Conservation (phyloP, 2,797 vertebrate species). For the Hozukius guyotensis region DNA sequence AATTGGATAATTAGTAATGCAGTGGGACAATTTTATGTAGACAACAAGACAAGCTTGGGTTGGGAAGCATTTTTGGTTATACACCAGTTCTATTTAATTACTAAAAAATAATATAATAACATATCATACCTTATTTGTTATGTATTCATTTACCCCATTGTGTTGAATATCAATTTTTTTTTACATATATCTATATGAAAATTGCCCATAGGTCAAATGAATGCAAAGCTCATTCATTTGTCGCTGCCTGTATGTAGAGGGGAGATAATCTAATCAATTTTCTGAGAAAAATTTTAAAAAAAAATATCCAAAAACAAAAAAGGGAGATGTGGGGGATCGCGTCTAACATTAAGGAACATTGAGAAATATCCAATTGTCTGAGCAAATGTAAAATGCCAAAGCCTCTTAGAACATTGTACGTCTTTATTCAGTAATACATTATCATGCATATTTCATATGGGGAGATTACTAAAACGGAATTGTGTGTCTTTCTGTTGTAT, state of each 20-base stretch:
- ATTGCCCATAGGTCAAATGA: slow-evolving; percentile 54
- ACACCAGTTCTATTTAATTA: background rate
- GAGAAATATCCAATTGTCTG: slow-evolving; percentile 93
- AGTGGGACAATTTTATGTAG: background rate
- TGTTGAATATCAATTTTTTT: slow-evolving; percentile 26
- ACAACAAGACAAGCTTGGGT: background rate
- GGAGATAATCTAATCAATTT: slow-evolving; percentile 84
- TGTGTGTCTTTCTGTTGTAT: slow-evolving; percentile 97
- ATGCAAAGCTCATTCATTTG: slow-evolving; percentile 65
- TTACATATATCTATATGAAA: slow-evolving; percentile 35
- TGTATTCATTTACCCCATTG: background rate
- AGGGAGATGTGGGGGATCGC: slow-evolving; percentile 84
- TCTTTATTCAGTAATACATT: slow-evolving; percentile 98
- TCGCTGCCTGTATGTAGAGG: slow-evolving; percentile 58
- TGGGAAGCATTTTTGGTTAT: background rate
- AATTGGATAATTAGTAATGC: slow-evolving; percentile 7
- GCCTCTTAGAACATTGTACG: slow-evolving; percentile 93
- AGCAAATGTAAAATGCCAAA: slow-evolving; percentile 93
- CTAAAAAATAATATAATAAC: background rate
- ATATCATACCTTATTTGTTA: background rate
- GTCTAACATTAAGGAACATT: slow-evolving; percentile 90
- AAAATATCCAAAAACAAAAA: slow-evolving; percentile 82
- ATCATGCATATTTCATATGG: slow-evolving; percentile 98
- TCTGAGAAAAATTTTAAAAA: slow-evolving; percentile 64
- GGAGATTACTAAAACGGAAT: slow-evolving; percentile 96